A percentile compares a stretch with the other conserved stretches of the same genome.
Conservation (phyloP, 1,140 invertebrate species). For the Hyles vespertilio region DNA sequence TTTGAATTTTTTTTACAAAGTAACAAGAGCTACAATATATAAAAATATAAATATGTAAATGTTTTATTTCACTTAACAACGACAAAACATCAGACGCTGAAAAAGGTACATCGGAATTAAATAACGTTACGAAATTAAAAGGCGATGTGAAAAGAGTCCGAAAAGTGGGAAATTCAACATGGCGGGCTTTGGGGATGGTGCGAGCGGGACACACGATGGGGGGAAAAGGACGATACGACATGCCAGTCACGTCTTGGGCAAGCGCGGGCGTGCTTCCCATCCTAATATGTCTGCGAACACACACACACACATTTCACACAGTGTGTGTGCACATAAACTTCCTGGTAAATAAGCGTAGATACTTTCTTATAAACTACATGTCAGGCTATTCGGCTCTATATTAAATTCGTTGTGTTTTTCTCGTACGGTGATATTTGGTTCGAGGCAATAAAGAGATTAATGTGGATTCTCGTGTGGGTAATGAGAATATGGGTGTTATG, state of each 20-base stretch:
- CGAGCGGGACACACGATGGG: constrained; percentile 56
- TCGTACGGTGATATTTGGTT: constrained; percentile 44
- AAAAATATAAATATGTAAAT: no score
- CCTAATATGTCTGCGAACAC: constrained; percentile 58
- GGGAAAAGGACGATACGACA: constrained; percentile 67
- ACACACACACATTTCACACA: constrained; percentile 59
- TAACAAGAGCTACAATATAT: no score
- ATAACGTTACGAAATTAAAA: constrained; percentile 64
- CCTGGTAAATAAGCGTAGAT: constrained; percentile 68
- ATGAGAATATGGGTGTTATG: not conserved
- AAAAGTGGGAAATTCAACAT: constrained; percentile 73
- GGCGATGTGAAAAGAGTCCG: constrained; percentile 61
- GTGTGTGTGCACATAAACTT: constrained; percentile 60
- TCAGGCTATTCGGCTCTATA: constrained; percentile 54
- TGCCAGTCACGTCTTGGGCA: constrained; percentile 71
- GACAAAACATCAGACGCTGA: no score
- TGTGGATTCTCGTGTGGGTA: constrained; percentile 44
- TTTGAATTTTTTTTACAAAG: no score
- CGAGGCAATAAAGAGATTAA: constrained; percentile 9
- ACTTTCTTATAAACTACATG: constrained; percentile 60
- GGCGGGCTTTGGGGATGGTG: constrained; percentile 62
- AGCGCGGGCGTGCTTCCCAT: constrained; percentile 70
- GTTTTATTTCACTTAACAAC: no score
- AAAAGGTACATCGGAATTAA: constrained; percentile 38
- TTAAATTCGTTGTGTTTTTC: constrained; percentile 66